Percentiles rank a stretch among this genome's conserved stretches.
Evolutionary conservation across 2,888 invertebrate species (phyloP).

Genomic region (Athalia rosae): DNA sequence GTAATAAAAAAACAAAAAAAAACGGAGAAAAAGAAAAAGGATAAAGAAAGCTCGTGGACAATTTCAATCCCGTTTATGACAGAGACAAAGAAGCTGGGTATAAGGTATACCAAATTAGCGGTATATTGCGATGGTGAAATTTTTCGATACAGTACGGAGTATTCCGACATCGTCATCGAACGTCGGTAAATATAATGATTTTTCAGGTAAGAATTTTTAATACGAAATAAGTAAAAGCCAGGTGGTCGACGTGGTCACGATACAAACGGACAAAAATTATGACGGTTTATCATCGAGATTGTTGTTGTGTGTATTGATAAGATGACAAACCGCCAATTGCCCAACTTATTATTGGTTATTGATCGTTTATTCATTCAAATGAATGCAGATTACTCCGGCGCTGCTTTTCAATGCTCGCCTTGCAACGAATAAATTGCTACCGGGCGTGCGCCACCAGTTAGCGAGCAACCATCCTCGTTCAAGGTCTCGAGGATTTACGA

Average conservation of each 20-base stretch:
- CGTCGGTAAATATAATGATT: too few species aligned
- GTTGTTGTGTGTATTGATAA: slow-evolving; percentile 60
- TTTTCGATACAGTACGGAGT: too few species aligned
- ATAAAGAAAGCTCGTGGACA: slow-evolving; percentile 3
- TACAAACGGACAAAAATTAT: slow-evolving; percentile 5
- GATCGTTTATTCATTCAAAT: slow-evolving; percentile 74
- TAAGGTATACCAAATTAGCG: slow-evolving; percentile 28
- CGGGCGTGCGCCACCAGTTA: slow-evolving; percentile 61
- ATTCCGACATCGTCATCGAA: too few species aligned
- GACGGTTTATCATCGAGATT: slow-evolving; percentile 61
- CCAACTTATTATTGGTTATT: slow-evolving; percentile 72
- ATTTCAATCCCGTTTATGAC: slow-evolving; percentile 45
- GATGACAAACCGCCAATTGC: slow-evolving; percentile 71
- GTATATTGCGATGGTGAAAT: background rate
- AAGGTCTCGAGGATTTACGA: slow-evolving; percentile 29
- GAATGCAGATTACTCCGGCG: slow-evolving; percentile 72
- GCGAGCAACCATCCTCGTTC: slow-evolving; percentile 22
- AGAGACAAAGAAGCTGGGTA: background rate
- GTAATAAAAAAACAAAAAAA: slow-evolving; percentile 32
- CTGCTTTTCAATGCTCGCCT: slow-evolving; percentile 69
- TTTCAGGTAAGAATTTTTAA: background rate
- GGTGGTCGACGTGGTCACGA: background rate
- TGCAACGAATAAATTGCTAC: slow-evolving; percentile 74
- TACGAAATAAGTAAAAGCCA: slow-evolving; percentile 11
- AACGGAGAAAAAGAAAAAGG: too few species aligned